A percentile compares a stretch with the other conserved stretches of the same genome.
These are phyloP conservation scores for Hemiprocne comata DNA, from an alignment of 2,113 vertebrate species.

Conservation along the genomic window DNA sequence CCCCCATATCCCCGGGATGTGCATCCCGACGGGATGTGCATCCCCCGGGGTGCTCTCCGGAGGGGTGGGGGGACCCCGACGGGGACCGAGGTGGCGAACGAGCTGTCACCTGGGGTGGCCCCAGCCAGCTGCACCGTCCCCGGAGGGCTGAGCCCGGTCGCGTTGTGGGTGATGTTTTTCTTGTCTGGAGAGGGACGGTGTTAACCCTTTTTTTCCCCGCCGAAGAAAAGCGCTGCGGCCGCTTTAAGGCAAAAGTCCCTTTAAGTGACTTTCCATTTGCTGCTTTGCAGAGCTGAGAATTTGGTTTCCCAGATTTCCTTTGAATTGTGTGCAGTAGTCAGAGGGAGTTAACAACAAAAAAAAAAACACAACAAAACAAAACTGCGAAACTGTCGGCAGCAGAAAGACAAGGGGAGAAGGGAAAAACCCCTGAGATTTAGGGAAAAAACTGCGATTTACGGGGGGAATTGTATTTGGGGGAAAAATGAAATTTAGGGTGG, in stretches of 20 bases:
- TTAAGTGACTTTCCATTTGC: slow-evolving; percentile 77
- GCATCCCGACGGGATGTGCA: background rate
- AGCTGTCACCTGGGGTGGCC: background rate
- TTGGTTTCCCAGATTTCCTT: slow-evolving; percentile 72
- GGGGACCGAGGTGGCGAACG: background rate
- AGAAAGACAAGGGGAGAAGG: background rate
- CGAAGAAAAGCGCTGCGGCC: background rate
- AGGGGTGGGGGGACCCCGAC: no score
- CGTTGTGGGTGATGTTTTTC: background rate
- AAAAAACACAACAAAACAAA: background rate
- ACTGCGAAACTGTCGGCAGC: background rate
- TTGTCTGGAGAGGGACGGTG: rapidly evolving
- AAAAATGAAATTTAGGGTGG: background rate
- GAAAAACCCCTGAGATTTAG: background rate
- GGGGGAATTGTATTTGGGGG: no score
- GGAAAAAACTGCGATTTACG: no score
- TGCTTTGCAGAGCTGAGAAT: slow-evolving; percentile 60
- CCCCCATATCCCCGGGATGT: background rate
- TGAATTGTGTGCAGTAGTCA: slow-evolving; percentile 30
- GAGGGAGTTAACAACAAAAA: background rate
- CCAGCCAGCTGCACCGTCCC: background rate
- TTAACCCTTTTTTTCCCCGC: background rate
- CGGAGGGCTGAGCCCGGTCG: background rate
- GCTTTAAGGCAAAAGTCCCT: slow-evolving; percentile 61
- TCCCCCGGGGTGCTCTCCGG: background rate